Conservation (phyloP, 2,888 invertebrate species). For the Nemotelus nigrinus region DNA sequence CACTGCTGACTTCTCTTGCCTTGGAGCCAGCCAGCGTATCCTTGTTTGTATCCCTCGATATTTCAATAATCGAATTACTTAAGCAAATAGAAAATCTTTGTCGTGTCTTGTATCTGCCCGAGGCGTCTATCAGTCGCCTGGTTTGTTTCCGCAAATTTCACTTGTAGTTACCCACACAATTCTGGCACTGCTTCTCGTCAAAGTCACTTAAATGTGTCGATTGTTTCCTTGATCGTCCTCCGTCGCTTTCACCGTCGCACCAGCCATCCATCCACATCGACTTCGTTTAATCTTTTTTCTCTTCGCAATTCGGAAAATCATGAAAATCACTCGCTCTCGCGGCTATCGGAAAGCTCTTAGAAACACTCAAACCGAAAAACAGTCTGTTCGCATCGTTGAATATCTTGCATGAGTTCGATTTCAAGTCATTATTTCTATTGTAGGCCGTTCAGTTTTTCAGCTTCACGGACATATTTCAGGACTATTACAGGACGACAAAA, state of each 20-base stretch:
- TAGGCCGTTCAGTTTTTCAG: no score
- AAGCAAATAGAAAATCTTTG: conserved; percentile 24
- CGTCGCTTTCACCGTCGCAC: no score
- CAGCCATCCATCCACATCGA: no score
- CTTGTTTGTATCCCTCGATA: conserved; percentile 18
- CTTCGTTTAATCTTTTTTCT: no score
- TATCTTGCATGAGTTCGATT: background rate
- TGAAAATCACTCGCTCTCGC: background rate
- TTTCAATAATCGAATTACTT: conserved; percentile 40
- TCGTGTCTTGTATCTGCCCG: background rate
- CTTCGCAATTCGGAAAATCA: no score
- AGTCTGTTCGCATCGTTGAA: background rate
- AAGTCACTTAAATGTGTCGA: background rate
- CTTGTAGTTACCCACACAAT: background rate
- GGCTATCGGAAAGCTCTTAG: background rate
- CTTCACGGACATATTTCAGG: no score
- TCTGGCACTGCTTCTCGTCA: background rate
- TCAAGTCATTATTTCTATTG: no score
- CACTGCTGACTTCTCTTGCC: background rate
- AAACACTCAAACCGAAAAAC: background rate
- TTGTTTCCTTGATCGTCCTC: background rate
- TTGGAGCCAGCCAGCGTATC: background rate
- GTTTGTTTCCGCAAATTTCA: background rate
- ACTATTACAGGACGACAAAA: no score
- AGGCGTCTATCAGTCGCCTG: conserved; percentile 27